phyloP scores from a whole-genome alignment of 2,113 vertebrate species.

The Ammodytes marinus region DNA sequence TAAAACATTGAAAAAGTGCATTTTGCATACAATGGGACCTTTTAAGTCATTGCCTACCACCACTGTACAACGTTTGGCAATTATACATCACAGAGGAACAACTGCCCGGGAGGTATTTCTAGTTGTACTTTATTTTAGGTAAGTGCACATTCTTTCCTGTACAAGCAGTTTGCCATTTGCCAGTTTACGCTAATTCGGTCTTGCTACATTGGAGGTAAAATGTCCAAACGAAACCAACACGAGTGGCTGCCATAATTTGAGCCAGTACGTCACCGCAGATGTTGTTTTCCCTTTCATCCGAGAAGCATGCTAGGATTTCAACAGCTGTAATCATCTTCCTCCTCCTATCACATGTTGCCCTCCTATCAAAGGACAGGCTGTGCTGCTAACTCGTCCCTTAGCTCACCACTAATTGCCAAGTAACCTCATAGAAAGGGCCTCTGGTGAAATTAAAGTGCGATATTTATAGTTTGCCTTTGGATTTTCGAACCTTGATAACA shows the following conservation, averaged over 20 bases:
- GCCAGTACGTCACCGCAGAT: conserved; percentile 11
- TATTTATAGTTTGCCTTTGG: conserved; percentile 71
- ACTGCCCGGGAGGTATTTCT: too few relatives aligned
- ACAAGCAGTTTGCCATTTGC: not conserved
- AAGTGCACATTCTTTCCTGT: not conserved
- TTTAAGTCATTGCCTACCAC: too few relatives aligned
- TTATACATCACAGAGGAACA: too few relatives aligned
- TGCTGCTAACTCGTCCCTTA: conserved; percentile 25
- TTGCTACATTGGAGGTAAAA: conserved; percentile 10
- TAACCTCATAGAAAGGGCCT: conserved; percentile 22
- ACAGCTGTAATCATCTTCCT: conserved; percentile 35
- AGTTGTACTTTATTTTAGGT: not conserved
- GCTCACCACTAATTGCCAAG: conserved; percentile 77
- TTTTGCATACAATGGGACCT: too few relatives aligned
- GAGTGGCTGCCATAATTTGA: conserved; percentile 47
- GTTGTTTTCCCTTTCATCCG: conserved; percentile 48
- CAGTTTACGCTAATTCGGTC: not conserved
- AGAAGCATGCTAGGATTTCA: conserved; percentile 35
- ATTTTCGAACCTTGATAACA: conserved; percentile 56
- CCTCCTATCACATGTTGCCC: conserved; percentile 43
- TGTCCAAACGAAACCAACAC: conserved; percentile 10
- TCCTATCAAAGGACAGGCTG: conserved; percentile 48
- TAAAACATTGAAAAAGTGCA: too few relatives aligned
- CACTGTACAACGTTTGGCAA: not conserved
- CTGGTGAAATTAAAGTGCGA: conserved; percentile 61